Evolutionary conservation across 1,140 invertebrate species (phyloP).

Genomic region (Drosophila pruinosa): DNA sequence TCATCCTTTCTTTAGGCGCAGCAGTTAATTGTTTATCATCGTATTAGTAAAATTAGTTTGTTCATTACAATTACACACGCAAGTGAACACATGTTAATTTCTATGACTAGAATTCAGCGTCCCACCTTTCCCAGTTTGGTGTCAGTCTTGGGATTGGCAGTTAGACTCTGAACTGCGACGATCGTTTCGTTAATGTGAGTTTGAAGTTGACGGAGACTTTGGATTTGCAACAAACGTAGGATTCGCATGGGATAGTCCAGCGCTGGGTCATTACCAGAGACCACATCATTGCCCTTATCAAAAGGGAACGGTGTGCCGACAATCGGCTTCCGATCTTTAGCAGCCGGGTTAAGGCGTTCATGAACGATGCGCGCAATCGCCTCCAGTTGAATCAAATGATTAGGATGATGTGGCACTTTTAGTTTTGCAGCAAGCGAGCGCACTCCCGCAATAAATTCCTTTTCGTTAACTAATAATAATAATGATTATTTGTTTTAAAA

Average conservation of each 20-base stretch:
- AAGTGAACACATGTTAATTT: background rate
- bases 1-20: slow-evolving; percentile 59
- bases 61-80: slow-evolving; percentile 22
- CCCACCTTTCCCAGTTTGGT: slow-evolving; percentile 97
- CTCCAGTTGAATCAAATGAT: slow-evolving; percentile 90
- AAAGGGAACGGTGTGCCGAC: slow-evolving; percentile 88
- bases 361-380: slow-evolving; percentile 88
- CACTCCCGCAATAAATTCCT: slow-evolving; percentile 92
- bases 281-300: slow-evolving; percentile 83
- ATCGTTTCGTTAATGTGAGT: slow-evolving; percentile 97
- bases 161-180: slow-evolving; percentile 95
- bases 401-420: slow-evolving; percentile 90
- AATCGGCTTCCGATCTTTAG: slow-evolving; percentile 87
- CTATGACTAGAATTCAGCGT: slow-evolving; percentile 39
- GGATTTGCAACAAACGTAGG: slow-evolving; percentile 94
- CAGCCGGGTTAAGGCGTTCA: slow-evolving; percentile 87
- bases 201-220: slow-evolving; percentile 95
- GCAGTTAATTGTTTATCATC: slow-evolving; percentile 4
- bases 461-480: slow-evolving; percentile 87
- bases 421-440: slow-evolving; percentile 90
- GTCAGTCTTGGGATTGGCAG: slow-evolving; percentile 98
- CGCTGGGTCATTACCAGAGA: slow-evolving; percentile 85
- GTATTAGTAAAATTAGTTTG: slow-evolving; percentile 22
- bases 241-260: slow-evolving; percentile 92
- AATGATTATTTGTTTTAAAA: slow-evolving; percentile 1